Evolutionary conservation across 2,113 vertebrate species (phyloP).

Genomic region (Spheniscus mendiculus): DNA sequence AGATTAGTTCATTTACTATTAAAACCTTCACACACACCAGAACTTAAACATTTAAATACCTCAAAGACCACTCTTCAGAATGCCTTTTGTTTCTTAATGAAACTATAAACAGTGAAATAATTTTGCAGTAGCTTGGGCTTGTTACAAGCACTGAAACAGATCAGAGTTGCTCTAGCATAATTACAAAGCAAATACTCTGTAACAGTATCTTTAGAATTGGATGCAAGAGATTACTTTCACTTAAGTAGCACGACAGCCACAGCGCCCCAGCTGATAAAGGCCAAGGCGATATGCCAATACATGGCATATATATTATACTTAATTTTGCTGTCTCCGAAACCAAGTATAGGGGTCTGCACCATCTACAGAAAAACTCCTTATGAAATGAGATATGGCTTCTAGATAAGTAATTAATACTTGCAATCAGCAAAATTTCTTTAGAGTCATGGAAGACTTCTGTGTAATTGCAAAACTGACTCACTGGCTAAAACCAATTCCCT

Average conservation of each 20-base stretch:
- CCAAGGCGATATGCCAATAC: background rate
- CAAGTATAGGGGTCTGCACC: background rate
- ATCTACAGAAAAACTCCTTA: background rate
- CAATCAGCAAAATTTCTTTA: background rate
- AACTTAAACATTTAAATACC: background rate
- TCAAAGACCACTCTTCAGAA: background rate
- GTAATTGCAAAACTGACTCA: background rate
- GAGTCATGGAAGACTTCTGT: background rate
- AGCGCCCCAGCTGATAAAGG: background rate
- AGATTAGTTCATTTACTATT: background rate
- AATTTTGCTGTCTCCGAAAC: background rate
- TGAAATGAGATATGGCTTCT: background rate
- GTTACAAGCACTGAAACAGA: slow-evolving; percentile 18
- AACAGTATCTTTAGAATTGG: background rate
- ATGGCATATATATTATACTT: background rate
- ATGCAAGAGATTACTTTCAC: background rate
- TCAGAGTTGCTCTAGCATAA: background rate
- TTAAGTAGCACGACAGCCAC: background rate
- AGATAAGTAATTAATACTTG: background rate
- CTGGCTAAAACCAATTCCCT: background rate
- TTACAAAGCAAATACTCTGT: background rate
- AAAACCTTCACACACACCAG: background rate
- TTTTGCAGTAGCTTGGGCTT: background rate
- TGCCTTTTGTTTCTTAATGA: background rate
- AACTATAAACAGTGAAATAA: background rate